phyloP scores from a whole-genome alignment of 1,140 invertebrate genomes.

The Drosophila suzukii region DNA sequence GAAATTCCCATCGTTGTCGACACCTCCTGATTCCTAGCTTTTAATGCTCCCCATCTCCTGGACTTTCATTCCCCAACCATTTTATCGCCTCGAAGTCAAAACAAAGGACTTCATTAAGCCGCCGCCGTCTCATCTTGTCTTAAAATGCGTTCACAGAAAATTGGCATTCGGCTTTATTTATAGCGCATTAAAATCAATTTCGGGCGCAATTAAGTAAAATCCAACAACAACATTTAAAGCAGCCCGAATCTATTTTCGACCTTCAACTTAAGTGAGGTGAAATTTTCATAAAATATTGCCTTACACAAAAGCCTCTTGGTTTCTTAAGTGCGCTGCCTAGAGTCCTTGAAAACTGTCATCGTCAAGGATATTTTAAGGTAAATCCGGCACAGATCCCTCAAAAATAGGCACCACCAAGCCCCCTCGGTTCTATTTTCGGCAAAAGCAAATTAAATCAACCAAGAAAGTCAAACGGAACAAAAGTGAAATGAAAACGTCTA shows the following conservation, averaged over 20 bases:
- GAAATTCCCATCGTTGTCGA: conserved; percentile 3
- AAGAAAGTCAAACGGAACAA: conserved; percentile 48
- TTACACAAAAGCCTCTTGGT: conserved; percentile 10
- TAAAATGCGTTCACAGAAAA: conserved; percentile 61
- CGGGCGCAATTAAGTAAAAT: conserved; percentile 70
- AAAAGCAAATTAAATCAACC: conserved; percentile 43
- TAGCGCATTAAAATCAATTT: conserved; percentile 78
- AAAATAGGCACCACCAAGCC: conserved; percentile 7
- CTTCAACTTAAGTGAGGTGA: conserved; percentile 19
- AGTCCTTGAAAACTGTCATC: conserved; percentile 38
- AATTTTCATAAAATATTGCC: conserved; percentile 33
- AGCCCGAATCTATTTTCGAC: conserved; percentile 36
- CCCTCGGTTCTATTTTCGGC: conserved; percentile 31
- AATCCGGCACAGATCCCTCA: conserved; percentile 11
- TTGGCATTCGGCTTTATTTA: conserved; percentile 71
- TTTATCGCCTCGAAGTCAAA: conserved; percentile 19
- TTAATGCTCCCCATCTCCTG: neutral
- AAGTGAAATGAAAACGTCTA: conserved; percentile 48
- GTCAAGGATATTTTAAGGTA: conserved; percentile 43
- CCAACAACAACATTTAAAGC: conserved; percentile 2
- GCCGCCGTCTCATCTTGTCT: conserved; percentile 41
- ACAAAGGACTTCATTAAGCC: conserved; percentile 77
- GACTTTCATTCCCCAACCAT: neutral
- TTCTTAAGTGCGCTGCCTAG: conserved; percentile 4
- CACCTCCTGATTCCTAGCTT: conserved; percentile 29